A percentile compares a stretch with the other conserved stretches of the same genome.
Evolutionary conservation across 1,140 invertebrate genomes (phyloP).

Genomic region (Gyrodactylus bullatarudis): DNA sequence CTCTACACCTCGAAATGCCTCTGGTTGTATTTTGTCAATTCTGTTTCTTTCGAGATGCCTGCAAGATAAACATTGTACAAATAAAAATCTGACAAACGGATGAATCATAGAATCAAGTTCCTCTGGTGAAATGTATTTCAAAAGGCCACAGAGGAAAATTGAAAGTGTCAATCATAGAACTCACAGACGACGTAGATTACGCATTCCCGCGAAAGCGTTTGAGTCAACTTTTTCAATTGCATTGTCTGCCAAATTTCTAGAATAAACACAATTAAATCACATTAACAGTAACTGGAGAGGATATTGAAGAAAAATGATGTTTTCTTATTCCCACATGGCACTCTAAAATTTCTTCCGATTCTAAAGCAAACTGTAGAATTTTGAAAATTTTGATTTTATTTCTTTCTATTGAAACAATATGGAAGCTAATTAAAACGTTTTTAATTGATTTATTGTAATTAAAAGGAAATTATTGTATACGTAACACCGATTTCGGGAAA

Average conservation of each 20-base stretch:
- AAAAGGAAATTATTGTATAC: too few relatives aligned
- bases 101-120: too few relatives aligned
- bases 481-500: too few relatives aligned
- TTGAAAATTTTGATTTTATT: too few relatives aligned
- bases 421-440: too few relatives aligned
- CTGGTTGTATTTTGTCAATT: background rate
- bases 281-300: background rate
- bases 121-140: background rate
- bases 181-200: background rate
- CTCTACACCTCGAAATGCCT: background rate
- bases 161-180: too few relatives aligned
- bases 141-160: too few relatives aligned
- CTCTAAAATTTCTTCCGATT: background rate
- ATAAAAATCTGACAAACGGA: background rate
- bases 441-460: too few relatives aligned
- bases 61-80: too few relatives aligned
- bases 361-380: background rate
- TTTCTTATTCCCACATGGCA: background rate
- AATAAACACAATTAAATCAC: background rate
- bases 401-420: too few relatives aligned
- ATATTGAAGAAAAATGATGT: background rate
- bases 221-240: background rate
- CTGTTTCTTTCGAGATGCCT: background rate
- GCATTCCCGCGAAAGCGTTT: background rate
- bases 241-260: background rate